phyloP scores from a whole-genome alignment of 2,888 invertebrate genomes.

The Drosophila mettleri region DNA sequence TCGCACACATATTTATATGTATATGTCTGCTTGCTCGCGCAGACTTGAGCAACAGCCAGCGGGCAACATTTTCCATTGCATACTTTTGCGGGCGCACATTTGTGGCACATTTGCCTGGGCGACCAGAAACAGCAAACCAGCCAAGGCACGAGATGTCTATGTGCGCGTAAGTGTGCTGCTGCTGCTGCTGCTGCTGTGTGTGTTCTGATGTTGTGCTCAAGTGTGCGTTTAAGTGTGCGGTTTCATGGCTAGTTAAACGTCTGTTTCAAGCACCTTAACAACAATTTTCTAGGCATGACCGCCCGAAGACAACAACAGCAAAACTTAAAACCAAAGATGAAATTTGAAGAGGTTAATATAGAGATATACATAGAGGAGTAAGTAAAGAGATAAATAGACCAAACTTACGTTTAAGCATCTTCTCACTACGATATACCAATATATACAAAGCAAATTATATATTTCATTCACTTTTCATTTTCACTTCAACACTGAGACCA shows the following conservation, averaged over 20 bases:
- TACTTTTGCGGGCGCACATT: constrained; percentile 71
- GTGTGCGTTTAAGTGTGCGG: constrained; percentile 65
- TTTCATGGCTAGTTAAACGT: constrained; percentile 68
- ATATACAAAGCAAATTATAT: neutral
- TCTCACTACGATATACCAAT: neutral
- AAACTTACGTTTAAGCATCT: neutral
- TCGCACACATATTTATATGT: constrained; percentile 3
- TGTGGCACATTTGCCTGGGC: constrained; percentile 75
- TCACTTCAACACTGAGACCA: neutral
- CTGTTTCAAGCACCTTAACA: constrained; percentile 44
- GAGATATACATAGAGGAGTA: neutral
- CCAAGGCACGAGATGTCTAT: neutral
- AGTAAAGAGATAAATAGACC: neutral
- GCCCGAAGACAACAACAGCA: constrained; percentile 26
- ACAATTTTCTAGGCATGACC: constrained; percentile 47
- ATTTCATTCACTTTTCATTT: neutral
- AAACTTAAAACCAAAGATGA: constrained; percentile 10
- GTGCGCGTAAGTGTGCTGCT: constrained; percentile 9
- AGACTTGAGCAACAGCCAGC: constrained; percentile 44
- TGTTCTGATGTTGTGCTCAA: constrained; percentile 47
- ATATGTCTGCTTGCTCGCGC: neutral
- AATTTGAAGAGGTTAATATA: constrained; percentile 2
- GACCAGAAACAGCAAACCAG: constrained; percentile 53
- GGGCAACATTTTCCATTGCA: constrained; percentile 60
- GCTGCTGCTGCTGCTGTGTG: neutral